phyloP scores from a whole-genome alignment of 2,888 invertebrate genomes.

The Meganola albula region DNA sequence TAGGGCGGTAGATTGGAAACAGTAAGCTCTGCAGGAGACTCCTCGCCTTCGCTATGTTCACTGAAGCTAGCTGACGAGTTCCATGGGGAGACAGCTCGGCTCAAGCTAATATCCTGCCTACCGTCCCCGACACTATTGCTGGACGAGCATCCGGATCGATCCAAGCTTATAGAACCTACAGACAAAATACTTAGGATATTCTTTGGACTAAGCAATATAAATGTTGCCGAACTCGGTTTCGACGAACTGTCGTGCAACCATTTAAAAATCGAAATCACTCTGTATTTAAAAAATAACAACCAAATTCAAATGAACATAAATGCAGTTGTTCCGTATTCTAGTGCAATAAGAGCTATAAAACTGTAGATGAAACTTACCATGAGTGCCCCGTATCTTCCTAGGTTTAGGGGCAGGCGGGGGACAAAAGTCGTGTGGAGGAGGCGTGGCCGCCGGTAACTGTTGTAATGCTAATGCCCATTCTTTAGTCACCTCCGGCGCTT shows the following conservation, averaged over 20 bases:
- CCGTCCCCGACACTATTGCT: constrained; percentile 58
- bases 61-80: constrained; percentile 65
- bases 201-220: neutral
- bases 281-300: no score
- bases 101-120: constrained; percentile 38
- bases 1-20: constrained; percentile 62
- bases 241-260: no score
- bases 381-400: constrained; percentile 64
- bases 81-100: constrained; percentile 65
- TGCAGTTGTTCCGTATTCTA: no score
- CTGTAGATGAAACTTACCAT: no score
- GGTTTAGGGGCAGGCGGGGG: constrained; percentile 56
- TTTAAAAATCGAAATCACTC: no score
- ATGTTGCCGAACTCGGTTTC: no score
- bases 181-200: constrained; percentile 3
- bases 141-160: constrained; percentile 65
- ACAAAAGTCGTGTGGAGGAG: constrained; percentile 55
- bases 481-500: constrained; percentile 16
- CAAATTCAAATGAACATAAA: no score
- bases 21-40: constrained; percentile 54
- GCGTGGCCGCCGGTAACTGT: constrained; percentile 57
- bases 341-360: no score
- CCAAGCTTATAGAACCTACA: constrained; percentile 53
- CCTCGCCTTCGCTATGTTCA: constrained; percentile 63
- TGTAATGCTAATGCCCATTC: constrained; percentile 63